Base-by-base conservation (phyloP, 2,797 vertebrate genomes). In the Scyliorhinus canicula region DNA sequence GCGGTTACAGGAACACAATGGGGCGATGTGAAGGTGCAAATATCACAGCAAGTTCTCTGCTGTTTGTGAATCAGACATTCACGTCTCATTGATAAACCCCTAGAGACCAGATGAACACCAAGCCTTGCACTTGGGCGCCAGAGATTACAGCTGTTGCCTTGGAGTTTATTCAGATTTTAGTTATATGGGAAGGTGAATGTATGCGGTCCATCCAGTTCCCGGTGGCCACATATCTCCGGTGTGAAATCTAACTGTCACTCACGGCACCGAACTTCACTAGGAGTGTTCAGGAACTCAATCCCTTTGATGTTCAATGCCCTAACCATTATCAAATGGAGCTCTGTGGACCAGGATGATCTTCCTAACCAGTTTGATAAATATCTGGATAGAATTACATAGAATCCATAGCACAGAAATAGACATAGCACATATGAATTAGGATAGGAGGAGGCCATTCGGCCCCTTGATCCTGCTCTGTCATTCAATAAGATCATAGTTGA, bases 1-100 rank as follows among this genome's bases (percentile, higher is more conserved):
- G 21, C 26, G 88, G 57, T 40, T 91, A n/a, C 3, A n/a, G 8
- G n/a, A 26, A 35, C 47, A 74, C 93, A 94, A 74, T 71, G 3
- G 93, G n/a, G 47, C 31, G 52, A 69, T 69, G 93, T 69, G 69
- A 94, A 50, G 67, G 93, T 74, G 65, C 65, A 35, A 93, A 69
- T 50, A 52, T 71, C 14, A n/a, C 8, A 93, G 65, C 44, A 93
- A 93, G 65, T 52, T 91, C 57, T 63, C 3, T 26, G 60, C 57
- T 44, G n/a, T 65, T 91, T 91, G 88, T 65, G 88, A 91, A 57
- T 28, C 60, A 91, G 60, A 91, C 60, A 1, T 44, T 65, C 19
- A n/a, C 19, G 7, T 44, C 60, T 9, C 21, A 44, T 19, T 3
- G 4, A 47, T 65, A 65, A 82, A 91, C 2, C n/a, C 85, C 9